Base-by-base conservation (phyloP, 2,797 vertebrate species). In the Urosaurus nigricauda region DNA sequence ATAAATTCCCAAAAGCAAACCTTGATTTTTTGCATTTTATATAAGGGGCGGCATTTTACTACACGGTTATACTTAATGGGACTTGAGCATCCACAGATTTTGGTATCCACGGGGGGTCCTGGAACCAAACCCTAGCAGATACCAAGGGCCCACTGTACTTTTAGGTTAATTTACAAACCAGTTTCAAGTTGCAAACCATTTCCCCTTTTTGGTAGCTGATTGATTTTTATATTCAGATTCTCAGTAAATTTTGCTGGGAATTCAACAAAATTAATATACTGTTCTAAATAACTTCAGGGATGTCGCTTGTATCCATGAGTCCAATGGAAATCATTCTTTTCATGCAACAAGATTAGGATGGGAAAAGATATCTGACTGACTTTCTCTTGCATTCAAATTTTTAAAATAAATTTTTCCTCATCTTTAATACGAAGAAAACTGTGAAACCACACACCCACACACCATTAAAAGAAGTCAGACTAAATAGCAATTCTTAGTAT, bases 151-250 rank as follows among this genome's bases (percentile, higher is more conserved):
- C 47, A 51, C 47, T 51, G 47, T 51, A 89, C 21, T 47, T 94
- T 91, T 91, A 90, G 79, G 77, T 92, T 93, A 93, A 93, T 93
- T 94, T 95, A 73, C 47, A 90, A 94, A 93, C 90, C 89, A 87
- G 90, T 58, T 89, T 88, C 93, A 93, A 95, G 70, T 90, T 16
- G 53, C 26, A 63, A 86, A 94, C 88, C 84, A 84, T 91, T 92
- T 90, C 92, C 8, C 90, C 92, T 93, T 78, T 91, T 91, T 92
- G 85, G 91, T 92, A 92, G 85, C 93, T 13, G 37, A 93, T 93
- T 94, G 83, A 92, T 94, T 95, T 90, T 16, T 37, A 26, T 37
- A 71, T 87, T 32, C n/a, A 53, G 21, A 7, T 80, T 56, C 32
- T 32, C 26, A 29, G 13, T 51, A 29, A 32, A 40, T 65, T 32